A percentile compares a stretch with the other conserved stretches of the same genome.
These are phyloP conservation scores for Cephalotes varians DNA, from an alignment of 2,888 invertebrate species.

Conservation along the genomic window DNA sequence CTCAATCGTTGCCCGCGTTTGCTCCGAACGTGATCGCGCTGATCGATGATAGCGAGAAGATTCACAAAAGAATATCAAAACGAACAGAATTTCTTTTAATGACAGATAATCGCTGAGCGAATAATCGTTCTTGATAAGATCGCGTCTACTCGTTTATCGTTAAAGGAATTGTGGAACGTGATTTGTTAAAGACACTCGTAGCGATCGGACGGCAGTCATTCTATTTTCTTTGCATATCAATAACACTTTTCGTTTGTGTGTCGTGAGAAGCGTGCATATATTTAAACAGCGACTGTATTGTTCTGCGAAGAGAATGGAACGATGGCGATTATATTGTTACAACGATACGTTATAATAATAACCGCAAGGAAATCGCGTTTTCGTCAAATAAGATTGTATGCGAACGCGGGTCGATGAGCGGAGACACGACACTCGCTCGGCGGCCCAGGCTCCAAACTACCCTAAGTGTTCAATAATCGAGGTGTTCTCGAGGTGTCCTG, in stretches of 20 bases:
- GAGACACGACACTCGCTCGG: conserved; percentile 69
- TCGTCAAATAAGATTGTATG: background rate
- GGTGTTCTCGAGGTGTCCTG: conserved; percentile 79
- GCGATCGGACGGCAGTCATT: background rate
- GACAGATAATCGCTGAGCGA: background rate
- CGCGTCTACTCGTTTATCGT: background rate
- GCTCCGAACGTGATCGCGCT: background rate
- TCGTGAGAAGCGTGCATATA: background rate
- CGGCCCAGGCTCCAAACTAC: conserved; percentile 81
- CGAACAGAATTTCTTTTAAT: conserved; percentile 2
- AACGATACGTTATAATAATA: background rate
- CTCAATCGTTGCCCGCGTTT: conserved; percentile 11
- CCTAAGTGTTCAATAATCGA: conserved; percentile 84
- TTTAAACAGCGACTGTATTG: background rate
- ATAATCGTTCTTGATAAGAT: background rate
- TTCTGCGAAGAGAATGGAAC: background rate
- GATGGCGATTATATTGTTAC: conserved; percentile 3
- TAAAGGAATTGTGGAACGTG: background rate
- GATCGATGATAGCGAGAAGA: background rate
- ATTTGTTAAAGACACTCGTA: background rate
- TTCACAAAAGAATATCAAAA: background rate
- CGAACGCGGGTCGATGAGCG: conserved; percentile 6
- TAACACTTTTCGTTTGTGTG: background rate
- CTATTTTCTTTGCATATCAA: background rate
- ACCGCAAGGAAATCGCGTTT: background rate